These are phyloP conservation scores for Procambarus virginalis DNA, from an alignment of 1,140 invertebrate genomes.

Conservation along the genomic window DNA sequence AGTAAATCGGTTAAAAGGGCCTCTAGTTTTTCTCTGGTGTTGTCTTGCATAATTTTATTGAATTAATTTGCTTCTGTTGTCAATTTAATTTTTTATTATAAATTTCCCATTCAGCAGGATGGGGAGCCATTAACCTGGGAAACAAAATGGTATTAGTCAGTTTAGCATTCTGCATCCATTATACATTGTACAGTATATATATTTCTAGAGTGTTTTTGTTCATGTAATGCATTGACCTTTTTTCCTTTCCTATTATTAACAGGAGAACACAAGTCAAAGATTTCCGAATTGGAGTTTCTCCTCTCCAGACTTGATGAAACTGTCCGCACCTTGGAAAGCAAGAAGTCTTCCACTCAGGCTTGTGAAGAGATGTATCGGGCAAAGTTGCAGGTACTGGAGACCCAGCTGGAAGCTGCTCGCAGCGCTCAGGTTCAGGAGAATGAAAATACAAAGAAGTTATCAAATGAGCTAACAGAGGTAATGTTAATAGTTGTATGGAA, in stretches of 20 bases:
- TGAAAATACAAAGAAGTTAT: slow-evolving; percentile 33
- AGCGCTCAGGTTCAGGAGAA: slow-evolving; percentile 42
- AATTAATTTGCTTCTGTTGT: too few relatives aligned
- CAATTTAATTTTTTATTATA: too few relatives aligned
- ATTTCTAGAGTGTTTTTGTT: too few relatives aligned
- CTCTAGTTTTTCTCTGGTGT: too few relatives aligned
- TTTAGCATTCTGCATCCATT: too few relatives aligned
- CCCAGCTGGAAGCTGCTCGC: slow-evolving; percentile 60
- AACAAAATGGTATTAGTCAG: too few relatives aligned
- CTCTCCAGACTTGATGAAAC: slow-evolving; percentile 49
- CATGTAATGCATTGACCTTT: too few relatives aligned
- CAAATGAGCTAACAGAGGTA: slow-evolving; percentile 54
- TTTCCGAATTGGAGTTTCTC: slow-evolving; percentile 52
- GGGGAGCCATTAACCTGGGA: too few relatives aligned
- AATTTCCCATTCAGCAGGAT: too few relatives aligned
- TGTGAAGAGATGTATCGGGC: slow-evolving; percentile 49
- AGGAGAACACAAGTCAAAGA: slow-evolving; percentile 55
- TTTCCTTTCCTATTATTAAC: neutral
- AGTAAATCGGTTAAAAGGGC: too few relatives aligned
- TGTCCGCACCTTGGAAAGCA: slow-evolving; percentile 41
- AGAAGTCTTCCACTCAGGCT: slow-evolving; percentile 33
- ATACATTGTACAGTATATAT: too few relatives aligned
- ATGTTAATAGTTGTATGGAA: neutral
- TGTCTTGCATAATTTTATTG: too few relatives aligned
- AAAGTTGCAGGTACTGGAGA: slow-evolving; percentile 72